phyloP scores from a whole-genome alignment of 2,797 vertebrate genomes.

The Alca torda region DNA sequence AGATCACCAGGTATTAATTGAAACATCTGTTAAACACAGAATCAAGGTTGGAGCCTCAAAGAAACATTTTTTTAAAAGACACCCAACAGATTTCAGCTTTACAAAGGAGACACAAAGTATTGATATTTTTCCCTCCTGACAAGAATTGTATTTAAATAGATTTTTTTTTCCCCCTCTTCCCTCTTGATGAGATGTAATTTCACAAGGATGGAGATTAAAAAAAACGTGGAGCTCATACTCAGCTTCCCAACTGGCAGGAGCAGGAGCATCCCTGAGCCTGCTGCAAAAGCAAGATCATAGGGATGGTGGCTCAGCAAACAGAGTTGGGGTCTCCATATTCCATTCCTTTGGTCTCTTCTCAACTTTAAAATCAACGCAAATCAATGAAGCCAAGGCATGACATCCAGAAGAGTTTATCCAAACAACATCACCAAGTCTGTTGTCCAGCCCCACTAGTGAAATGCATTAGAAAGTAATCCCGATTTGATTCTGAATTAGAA shows the following conservation, averaged over 20 bases:
- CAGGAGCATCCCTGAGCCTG: not conserved
- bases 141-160: conserved; percentile 17
- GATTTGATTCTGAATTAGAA: not conserved
- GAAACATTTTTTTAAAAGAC: not conserved
- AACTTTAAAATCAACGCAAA: not conserved
- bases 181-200: not conserved
- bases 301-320: not conserved
- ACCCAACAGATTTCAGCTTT: not conserved
- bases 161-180: not conserved
- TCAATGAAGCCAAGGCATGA: not conserved
- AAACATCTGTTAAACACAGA: not conserved
- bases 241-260: not conserved
- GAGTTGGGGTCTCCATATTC: not conserved
- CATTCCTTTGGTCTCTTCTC: not conserved
- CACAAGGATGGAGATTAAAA: not conserved
- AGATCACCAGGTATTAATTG: not conserved
- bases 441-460: not conserved
- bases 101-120: not conserved
- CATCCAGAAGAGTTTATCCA: not conserved
- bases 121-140: not conserved
- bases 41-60: not conserved
- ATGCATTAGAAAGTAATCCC: not conserved
- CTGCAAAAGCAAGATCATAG: not conserved
- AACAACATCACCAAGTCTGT: not conserved
- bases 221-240: not conserved